Percentiles rank a stretch among this genome's conserved stretches.
Conservation (phyloP, 2,888 invertebrate species). For the Metalampra italica region DNA sequence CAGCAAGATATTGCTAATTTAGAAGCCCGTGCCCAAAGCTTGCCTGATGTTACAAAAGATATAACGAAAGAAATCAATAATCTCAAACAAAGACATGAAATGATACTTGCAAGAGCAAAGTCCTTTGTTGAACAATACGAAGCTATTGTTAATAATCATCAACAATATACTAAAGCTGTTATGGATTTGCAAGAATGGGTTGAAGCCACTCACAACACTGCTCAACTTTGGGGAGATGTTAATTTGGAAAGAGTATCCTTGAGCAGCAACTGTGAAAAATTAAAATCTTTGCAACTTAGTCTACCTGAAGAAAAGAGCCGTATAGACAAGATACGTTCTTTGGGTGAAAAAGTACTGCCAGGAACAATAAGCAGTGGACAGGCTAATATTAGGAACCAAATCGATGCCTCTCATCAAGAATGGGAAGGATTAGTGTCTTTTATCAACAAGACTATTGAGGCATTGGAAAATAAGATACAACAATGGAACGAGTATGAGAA, state of each 20-base stretch:
- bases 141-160: constrained; percentile 92
- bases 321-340: constrained; percentile 86
- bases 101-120: constrained; percentile 84
- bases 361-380: constrained; percentile 91
- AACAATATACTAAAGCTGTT: constrained; percentile 91
- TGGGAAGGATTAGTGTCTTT: constrained; percentile 91
- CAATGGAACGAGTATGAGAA: constrained; percentile 96
- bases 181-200: constrained; percentile 93
- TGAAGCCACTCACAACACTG: constrained; percentile 89
- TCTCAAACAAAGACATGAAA: constrained; percentile 85
- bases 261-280: constrained; percentile 90
- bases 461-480: constrained; percentile 88
- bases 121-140: constrained; percentile 91
- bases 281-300: constrained; percentile 87
- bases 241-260: constrained; percentile 90
- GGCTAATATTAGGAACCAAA: constrained; percentile 90
- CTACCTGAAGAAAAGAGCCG: constrained; percentile 92
- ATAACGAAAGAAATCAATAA: constrained; percentile 84
- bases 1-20: constrained; percentile 91
- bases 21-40: constrained; percentile 86
- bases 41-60: constrained; percentile 88
- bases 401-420: constrained; percentile 92
- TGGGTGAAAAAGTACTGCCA: constrained; percentile 95
- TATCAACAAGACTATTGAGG: constrained; percentile 86
- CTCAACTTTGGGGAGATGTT: constrained; percentile 89